Conservation (phyloP, 2,888 invertebrate genomes). For the Drosophila anomalipes region DNA sequence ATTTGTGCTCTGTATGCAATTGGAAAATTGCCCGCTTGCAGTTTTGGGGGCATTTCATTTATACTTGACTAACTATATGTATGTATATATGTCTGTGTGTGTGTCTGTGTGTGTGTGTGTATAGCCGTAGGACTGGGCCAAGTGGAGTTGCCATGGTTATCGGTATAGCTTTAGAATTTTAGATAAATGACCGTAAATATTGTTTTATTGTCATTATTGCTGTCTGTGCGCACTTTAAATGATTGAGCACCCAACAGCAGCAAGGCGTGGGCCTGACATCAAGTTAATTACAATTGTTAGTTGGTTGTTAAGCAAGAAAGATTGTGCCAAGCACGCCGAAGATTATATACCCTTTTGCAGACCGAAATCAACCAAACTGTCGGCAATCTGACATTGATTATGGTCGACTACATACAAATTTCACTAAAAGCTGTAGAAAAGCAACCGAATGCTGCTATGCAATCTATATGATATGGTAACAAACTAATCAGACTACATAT, state of each 20-base stretch:
- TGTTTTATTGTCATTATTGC: slow-evolving; percentile 2
- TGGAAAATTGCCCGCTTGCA: slow-evolving; percentile 46
- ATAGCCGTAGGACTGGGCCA: slow-evolving; percentile 7
- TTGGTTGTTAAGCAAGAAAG: not conserved
- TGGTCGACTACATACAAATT: no score
- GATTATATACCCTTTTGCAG: not conserved
- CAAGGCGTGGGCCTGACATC: slow-evolving; percentile 1
- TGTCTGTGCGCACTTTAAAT: not conserved
- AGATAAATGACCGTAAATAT: slow-evolving; percentile 27
- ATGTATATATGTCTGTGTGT: not conserved
- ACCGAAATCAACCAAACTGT: no score
- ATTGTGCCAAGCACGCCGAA: not conserved
- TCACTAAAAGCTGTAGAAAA: no score
- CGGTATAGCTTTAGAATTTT: slow-evolving; percentile 1
- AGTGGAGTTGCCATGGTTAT: slow-evolving; percentile 23
- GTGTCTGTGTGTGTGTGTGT: not conserved
- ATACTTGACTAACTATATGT: not conserved
- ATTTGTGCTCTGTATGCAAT: slow-evolving; percentile 45
- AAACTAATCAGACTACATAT: not conserved
- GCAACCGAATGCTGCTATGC: not conserved
- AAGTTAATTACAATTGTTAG: slow-evolving; percentile 4
- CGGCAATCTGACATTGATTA: no score
- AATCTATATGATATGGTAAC: no score
- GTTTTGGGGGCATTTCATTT: slow-evolving; percentile 32
- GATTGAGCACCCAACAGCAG: not conserved